A percentile compares a stretch with the other conserved stretches of the same genome.
Conservation (phyloP, 2,888 invertebrate genomes). For the Byasa hedistus region DNA sequence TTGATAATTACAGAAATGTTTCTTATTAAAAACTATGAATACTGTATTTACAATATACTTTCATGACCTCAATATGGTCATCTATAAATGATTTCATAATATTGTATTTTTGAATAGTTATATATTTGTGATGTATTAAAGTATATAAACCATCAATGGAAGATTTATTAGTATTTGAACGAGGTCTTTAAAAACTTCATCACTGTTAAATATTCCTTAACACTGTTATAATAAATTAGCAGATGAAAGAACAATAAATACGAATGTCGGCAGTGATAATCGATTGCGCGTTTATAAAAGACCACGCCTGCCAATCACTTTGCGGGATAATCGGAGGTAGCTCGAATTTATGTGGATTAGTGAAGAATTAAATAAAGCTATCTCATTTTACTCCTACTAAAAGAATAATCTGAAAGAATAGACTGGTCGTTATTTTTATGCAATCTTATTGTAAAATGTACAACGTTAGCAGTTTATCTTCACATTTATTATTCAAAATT, state of each 20-base stretch:
- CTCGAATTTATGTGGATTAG: conserved; percentile 27
- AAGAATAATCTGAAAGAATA: neutral
- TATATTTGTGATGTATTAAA: too few species aligned
- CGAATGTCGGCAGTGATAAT: conserved; percentile 21
- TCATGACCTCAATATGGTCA: too few species aligned
- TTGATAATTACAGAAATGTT: too few species aligned
- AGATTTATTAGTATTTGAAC: too few species aligned
- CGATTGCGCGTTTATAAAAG: conserved; percentile 25
- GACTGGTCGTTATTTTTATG: neutral
- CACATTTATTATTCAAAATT: too few species aligned
- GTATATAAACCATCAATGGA: too few species aligned
- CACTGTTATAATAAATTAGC: neutral
- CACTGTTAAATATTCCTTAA: neutral
- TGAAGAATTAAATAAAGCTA: conserved; percentile 18
- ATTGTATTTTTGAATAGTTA: too few species aligned
- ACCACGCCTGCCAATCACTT: conserved; percentile 28
- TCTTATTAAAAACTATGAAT: too few species aligned
- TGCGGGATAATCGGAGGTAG: conserved; percentile 18
- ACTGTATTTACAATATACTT: too few species aligned
- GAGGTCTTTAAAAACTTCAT: neutral
- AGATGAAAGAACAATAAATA: conserved; percentile 18
- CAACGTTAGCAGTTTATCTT: too few species aligned
- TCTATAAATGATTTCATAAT: too few species aligned
- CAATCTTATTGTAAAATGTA: neutral
- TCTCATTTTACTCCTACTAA: conserved; percentile 1